Evolutionary conservation across 2,113 vertebrate species (phyloP).

Genomic region (Phainopepla nitens): DNA sequence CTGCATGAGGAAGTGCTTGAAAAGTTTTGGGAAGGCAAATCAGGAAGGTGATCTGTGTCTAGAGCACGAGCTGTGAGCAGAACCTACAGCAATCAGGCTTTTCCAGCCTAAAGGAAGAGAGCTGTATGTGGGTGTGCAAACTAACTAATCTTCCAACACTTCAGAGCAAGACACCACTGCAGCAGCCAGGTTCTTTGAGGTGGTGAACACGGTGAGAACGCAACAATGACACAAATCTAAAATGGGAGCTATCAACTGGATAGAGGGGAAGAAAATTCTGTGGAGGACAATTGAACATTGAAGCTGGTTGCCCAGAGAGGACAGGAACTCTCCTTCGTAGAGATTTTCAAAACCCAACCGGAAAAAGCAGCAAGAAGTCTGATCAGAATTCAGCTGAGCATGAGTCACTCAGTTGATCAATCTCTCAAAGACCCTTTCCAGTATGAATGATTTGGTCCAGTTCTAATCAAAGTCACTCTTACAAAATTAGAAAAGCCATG

Average conservation of each 20-base stretch:
- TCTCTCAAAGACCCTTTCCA: not conserved
- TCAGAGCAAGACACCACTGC: not conserved
- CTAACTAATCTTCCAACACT: not conserved
- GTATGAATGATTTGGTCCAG: not conserved
- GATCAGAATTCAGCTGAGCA: not conserved
- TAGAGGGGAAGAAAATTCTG: not conserved
- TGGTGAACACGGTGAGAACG: not conserved
- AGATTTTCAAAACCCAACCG: not conserved
- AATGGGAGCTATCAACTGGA: not conserved
- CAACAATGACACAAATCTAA: not conserved
- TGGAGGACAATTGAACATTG: not conserved
- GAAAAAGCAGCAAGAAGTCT: not conserved
- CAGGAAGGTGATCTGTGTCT: not conserved
- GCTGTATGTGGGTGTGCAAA: not conserved
- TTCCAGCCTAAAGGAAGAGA: not conserved
- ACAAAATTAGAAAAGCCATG: not conserved
- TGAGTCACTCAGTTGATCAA: not conserved
- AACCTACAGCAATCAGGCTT: not conserved
- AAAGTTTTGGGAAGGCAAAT: not conserved
- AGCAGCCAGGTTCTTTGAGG: not conserved
- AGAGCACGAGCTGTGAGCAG: not conserved
- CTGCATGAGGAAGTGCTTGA: not conserved
- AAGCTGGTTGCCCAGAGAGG: not conserved
- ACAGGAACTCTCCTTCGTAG: not conserved
- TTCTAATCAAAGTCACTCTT: not conserved